Conservation (phyloP, 2,113 vertebrate species). For the Equus quagga region DNA sequence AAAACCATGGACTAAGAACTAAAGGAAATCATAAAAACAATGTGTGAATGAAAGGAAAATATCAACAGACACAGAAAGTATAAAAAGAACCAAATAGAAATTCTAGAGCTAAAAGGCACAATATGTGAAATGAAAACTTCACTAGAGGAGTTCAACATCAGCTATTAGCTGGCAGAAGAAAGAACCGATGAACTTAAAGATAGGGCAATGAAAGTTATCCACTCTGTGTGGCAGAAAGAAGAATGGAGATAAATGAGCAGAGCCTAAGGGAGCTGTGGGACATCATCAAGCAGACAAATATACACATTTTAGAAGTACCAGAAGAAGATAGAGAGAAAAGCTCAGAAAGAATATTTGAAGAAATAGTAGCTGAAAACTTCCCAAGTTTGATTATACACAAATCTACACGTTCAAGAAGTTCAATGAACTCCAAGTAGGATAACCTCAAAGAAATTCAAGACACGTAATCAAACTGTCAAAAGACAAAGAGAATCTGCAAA, state of each 20-base stretch:
- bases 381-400: not conserved
- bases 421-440: not conserved
- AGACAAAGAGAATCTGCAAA: not conserved
- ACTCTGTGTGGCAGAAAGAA: not conserved
- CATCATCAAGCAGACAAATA: not conserved
- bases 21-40: not conserved
- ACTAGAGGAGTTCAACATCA: not conserved
- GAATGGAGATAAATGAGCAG: not conserved
- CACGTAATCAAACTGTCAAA: not conserved
- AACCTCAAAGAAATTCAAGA: not conserved
- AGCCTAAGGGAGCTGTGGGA: not conserved
- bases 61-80: not conserved
- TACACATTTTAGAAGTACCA: not conserved
- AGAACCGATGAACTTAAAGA: not conserved
- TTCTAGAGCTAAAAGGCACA: not conserved
- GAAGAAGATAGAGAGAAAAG: not conserved
- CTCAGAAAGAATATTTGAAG: not conserved
- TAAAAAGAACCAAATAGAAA: not conserved
- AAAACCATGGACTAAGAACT: not conserved
- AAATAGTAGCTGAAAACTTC: not conserved
- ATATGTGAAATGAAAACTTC: not conserved
- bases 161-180: not conserved
- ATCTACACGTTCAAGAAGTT: not conserved
- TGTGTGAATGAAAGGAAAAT: not conserved
- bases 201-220: not conserved